These are phyloP conservation scores for Onychomys torridus DNA, from an alignment of 2,797 vertebrate species.

Conservation along the genomic window DNA sequence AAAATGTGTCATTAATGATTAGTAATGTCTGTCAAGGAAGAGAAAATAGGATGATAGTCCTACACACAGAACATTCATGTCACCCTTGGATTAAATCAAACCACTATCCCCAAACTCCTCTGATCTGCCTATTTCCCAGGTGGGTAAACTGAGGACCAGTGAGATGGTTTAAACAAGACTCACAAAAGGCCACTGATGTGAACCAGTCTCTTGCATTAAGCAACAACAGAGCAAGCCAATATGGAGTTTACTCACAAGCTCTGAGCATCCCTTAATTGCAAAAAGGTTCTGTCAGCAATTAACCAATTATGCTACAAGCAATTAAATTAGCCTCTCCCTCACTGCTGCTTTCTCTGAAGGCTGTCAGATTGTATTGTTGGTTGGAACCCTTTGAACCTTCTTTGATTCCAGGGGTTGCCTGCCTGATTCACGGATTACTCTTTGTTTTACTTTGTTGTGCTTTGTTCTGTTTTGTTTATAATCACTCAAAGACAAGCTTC, in stretches of 20 bases:
- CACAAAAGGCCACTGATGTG: not conserved
- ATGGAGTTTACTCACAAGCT: not conserved
- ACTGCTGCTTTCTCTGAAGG: not conserved
- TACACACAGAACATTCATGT: not conserved
- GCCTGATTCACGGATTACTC: not conserved
- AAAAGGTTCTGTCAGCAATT: slow-evolving; percentile 19
- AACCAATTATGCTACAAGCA: not conserved
- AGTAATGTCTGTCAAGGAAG: not conserved
- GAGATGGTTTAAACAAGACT: not conserved
- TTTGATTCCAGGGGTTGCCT: slow-evolving; percentile 5
- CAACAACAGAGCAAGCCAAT: not conserved
- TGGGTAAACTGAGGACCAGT: not conserved
- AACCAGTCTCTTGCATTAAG: not conserved
- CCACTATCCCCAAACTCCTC: not conserved
- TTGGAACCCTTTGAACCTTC: not conserved
- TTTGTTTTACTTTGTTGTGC: not conserved
- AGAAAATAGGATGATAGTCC: not conserved
- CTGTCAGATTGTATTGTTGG: not conserved
- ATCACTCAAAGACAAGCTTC: not conserved
- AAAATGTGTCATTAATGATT: not conserved
- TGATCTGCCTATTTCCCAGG: not conserved
- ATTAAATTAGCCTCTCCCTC: slow-evolving; percentile 16
- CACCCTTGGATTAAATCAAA: not conserved
- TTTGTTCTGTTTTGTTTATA: slow-evolving; percentile 29
- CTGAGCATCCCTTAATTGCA: not conserved